Conservation (phyloP, 2,888 invertebrate genomes). For the Eristalis intricaria region DNA sequence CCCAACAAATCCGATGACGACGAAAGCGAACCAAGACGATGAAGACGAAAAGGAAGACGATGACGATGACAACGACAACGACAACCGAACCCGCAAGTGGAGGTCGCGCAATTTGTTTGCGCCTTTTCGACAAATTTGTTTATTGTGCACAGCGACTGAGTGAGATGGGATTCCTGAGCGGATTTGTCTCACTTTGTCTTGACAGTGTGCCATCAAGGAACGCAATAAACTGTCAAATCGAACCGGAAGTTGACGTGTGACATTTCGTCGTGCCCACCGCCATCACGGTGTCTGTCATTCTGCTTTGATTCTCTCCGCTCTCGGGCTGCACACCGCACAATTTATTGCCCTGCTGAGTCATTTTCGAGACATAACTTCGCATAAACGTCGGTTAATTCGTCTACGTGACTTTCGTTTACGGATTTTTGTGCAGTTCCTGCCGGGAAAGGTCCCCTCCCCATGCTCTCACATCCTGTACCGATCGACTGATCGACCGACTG, state of each 20-base stretch:
- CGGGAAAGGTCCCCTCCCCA: conserved; percentile 9
- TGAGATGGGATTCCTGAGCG: conserved; percentile 23
- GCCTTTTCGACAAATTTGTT: conserved; percentile 58
- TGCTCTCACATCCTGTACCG: conserved; percentile 49
- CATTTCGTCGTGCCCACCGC: conserved; percentile 48
- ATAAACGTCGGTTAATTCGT: conserved; percentile 59
- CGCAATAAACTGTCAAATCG: conserved; percentile 50
- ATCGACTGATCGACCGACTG: neutral
- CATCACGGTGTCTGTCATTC: conserved; percentile 14
- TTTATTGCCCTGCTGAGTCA: conserved; percentile 57
- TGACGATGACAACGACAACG: neutral
- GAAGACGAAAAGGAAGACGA: neutral
- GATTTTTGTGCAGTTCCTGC: conserved; percentile 62
- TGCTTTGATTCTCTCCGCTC: conserved; percentile 46
- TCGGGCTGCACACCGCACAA: conserved; percentile 9
- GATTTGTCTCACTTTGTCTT: conserved; percentile 54
- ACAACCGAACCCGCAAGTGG: conserved; percentile 37
- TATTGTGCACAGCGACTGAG: conserved; percentile 36
- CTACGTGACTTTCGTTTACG: conserved; percentile 65
- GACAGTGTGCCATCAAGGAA: conserved; percentile 48
- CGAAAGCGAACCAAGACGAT: neutral
- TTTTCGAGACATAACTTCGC: conserved; percentile 64
- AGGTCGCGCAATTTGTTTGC: conserved; percentile 59
- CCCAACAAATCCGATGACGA: neutral
- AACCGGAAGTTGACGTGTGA: conserved; percentile 67